Conservation (phyloP, 2,113 vertebrate species). For the Rhinopithecus roxellana region DNA sequence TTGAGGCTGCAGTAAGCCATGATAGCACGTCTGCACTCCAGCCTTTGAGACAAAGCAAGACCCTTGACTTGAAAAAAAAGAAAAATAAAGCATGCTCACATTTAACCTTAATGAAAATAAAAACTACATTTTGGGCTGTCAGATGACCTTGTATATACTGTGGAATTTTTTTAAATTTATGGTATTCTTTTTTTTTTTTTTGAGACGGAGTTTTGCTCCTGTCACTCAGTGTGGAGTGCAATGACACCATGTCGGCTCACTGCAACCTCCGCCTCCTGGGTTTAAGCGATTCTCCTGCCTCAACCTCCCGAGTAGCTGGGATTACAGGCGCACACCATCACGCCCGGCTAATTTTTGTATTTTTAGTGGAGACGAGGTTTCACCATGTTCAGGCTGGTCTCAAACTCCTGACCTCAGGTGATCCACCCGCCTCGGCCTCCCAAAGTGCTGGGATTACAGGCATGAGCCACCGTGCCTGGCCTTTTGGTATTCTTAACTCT, state of each 20-base stretch:
- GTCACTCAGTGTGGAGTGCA: not conserved
- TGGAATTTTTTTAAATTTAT: not conserved
- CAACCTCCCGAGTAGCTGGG: not conserved
- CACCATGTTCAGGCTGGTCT: not conserved
- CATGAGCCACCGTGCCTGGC: too few relatives aligned
- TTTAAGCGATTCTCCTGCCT: not conserved
- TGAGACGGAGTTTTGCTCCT: not conserved
- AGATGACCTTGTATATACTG: not conserved
- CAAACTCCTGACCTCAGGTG: not conserved
- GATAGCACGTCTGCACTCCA: not conserved
- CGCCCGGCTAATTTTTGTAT: not conserved
- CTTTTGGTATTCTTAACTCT: not conserved
- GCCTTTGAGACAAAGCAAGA: too few relatives aligned
- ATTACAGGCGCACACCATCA: not conserved
- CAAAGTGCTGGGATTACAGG: not conserved
- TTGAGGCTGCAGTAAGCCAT: not conserved
- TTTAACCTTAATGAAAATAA: constrained; percentile 28
- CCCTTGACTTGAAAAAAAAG: too few relatives aligned
- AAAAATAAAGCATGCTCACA: not conserved
- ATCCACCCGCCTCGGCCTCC: not conserved
- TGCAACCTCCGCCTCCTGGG: not conserved
- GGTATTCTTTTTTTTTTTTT: not conserved
- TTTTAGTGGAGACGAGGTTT: not conserved
- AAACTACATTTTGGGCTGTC: not conserved
- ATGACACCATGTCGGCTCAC: not conserved